Evolutionary conservation across 2,888 invertebrate species (phyloP).

Genomic region (Cactoblastis cactorum): DNA sequence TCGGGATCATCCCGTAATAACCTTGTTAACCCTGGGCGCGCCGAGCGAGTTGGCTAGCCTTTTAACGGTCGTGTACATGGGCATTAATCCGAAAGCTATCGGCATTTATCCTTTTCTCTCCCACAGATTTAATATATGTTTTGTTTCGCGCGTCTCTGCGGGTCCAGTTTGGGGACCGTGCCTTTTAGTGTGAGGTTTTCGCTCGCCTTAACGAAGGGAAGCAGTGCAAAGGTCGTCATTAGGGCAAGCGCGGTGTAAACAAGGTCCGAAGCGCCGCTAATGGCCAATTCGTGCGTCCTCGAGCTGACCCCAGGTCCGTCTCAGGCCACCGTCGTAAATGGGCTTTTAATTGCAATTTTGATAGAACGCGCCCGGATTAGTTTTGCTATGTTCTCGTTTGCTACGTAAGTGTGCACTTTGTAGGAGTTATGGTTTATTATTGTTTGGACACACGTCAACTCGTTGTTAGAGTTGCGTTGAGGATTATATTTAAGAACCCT

Average conservation of each 20-base stretch:
- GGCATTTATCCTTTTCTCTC: constrained; percentile 67
- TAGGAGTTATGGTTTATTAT: constrained; percentile 20
- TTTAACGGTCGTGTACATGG: constrained; percentile 77
- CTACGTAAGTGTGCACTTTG: constrained; percentile 27
- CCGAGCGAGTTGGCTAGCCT: constrained; percentile 72
- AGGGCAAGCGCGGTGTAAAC: constrained; percentile 80
- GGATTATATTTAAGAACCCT: neutral
- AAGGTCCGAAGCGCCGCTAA: constrained; percentile 79
- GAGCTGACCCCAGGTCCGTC: constrained; percentile 74
- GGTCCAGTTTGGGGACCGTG: constrained; percentile 69
- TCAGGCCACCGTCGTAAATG: constrained; percentile 66
- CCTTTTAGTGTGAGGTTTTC: constrained; percentile 79
- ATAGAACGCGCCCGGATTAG: constrained; percentile 69
- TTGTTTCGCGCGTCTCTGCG: constrained; percentile 63
- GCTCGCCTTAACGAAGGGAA: constrained; percentile 80
- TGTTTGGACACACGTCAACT: neutral
- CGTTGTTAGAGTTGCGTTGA: neutral
- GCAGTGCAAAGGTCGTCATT: constrained; percentile 80
- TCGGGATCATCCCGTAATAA: constrained; percentile 78
- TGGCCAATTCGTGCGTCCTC: constrained; percentile 78
- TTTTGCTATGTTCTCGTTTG: constrained; percentile 49
- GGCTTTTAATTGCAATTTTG: constrained; percentile 78
- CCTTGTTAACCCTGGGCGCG: constrained; percentile 78
- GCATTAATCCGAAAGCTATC: constrained; percentile 78
- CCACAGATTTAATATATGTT: constrained; percentile 38